Percentiles rank a stretch among this genome's conserved stretches.
Evolutionary conservation across 2,797 vertebrate genomes (phyloP).

Genomic region (Sebastes hopkinsi): DNA sequence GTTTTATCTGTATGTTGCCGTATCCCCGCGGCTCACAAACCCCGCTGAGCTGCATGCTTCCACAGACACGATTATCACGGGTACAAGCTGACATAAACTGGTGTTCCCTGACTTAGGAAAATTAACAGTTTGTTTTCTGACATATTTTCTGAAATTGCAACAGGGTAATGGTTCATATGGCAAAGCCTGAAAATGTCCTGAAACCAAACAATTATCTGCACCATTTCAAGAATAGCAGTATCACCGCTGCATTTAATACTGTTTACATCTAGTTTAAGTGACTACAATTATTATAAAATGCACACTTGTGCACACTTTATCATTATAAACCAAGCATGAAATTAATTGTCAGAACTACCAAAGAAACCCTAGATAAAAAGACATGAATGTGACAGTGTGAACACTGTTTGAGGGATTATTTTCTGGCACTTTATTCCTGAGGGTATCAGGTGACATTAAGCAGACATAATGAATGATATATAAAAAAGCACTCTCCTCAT

Average conservation of each 20-base stretch:
- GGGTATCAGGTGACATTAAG: neutral
- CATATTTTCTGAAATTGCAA: neutral
- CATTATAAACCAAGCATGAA: neutral
- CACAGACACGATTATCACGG: constrained; percentile 16
- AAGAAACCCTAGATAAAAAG: neutral
- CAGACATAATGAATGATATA: neutral
- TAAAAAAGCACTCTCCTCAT: neutral
- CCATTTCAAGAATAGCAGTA: neutral
- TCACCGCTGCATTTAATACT: neutral
- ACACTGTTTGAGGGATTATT: neutral
- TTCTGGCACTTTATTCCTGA: neutral
- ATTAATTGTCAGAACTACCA: neutral
- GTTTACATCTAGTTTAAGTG: neutral
- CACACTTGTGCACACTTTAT: neutral
- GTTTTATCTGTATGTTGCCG: constrained; percentile 38
- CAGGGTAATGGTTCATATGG: neutral
- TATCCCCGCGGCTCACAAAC: constrained; percentile 10
- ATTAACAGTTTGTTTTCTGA: constrained; percentile 14
- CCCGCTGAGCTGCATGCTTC: constrained; percentile 11
- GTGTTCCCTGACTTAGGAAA: constrained; percentile 28
- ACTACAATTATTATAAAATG: neutral
- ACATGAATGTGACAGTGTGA: neutral
- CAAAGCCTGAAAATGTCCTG: neutral
- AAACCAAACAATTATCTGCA: neutral
- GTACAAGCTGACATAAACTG: constrained; percentile 8